Evolutionary conservation across 2,797 vertebrate species (phyloP).

Genomic region (Paratrypauchen microcephalus): DNA sequence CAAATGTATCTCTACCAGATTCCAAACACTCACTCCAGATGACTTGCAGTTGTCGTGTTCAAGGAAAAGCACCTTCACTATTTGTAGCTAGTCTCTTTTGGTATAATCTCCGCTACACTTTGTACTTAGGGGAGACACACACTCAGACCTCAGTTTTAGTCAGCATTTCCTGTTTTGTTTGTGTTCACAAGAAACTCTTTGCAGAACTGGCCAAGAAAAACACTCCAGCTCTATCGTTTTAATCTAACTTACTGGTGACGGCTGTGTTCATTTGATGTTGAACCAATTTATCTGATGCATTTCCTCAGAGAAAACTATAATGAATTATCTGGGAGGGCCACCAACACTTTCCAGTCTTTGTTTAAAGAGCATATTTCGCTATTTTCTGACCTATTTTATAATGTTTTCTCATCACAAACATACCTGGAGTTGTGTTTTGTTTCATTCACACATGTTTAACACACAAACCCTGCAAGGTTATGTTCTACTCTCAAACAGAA

Average conservation of each 20-base stretch:
- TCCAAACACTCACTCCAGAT: not conserved
- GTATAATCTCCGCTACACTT: conserved; percentile 8
- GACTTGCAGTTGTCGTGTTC: not conserved
- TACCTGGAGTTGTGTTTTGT: too few relatives aligned
- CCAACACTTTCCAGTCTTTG: conserved; percentile 3
- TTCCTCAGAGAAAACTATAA: conserved; percentile 16
- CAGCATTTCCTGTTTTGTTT: not conserved
- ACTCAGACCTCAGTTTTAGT: not conserved
- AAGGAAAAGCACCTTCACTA: not conserved
- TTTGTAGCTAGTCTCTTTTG: not conserved
- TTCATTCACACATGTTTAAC: too few relatives aligned
- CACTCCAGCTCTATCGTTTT: conserved; percentile 2
- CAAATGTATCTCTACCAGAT: not conserved
- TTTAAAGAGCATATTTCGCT: too few relatives aligned
- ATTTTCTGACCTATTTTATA: not conserved
- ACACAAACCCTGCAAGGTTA: too few relatives aligned
- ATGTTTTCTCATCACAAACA: too few relatives aligned
- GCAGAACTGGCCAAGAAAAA: conserved; percentile 1
- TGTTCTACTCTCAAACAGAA: too few relatives aligned
- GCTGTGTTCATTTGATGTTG: conserved; percentile 20
- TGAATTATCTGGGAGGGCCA: conserved; percentile 1
- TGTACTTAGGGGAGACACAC: not conserved
- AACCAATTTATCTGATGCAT: conserved; percentile 31
- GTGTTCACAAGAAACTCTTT: not conserved
- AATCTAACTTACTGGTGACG: conserved; percentile 6